Percentiles rank a stretch among this genome's conserved stretches.
These are phyloP conservation scores for Pecten maximus DNA, from an alignment of 2,888 invertebrate species.

Conservation along the genomic window DNA sequence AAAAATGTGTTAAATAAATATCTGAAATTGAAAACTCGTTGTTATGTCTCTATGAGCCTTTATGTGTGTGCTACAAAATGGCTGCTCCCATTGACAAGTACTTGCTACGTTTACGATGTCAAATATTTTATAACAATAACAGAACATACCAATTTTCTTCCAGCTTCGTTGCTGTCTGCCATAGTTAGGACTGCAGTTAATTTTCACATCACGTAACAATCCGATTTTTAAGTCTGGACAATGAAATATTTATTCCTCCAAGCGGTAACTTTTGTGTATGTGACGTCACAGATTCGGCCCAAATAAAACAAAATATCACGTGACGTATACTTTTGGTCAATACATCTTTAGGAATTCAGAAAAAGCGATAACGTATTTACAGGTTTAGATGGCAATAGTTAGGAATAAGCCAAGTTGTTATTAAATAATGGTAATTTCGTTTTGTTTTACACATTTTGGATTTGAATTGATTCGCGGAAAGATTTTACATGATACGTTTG, in stretches of 20 bases:
- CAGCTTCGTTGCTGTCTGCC: slow-evolving; percentile 68
- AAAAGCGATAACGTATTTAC: background rate
- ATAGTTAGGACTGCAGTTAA: slow-evolving; percentile 56
- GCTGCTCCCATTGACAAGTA: slow-evolving; percentile 59
- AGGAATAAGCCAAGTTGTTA: too few species aligned
- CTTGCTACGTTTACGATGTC: slow-evolving; percentile 46
- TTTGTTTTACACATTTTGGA: too few species aligned
- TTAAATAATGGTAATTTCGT: too few species aligned
- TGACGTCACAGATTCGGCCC: slow-evolving; percentile 59
- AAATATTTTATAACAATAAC: slow-evolving; percentile 45
- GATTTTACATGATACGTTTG: background rate
- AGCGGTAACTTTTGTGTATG: slow-evolving; percentile 62
- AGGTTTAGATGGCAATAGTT: too few species aligned
- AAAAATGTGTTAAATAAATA: slow-evolving; percentile 39
- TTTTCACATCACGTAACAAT: slow-evolving; percentile 53
- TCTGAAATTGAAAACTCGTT: slow-evolving; percentile 44
- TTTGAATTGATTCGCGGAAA: too few species aligned
- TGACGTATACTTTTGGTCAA: slow-evolving; percentile 50
- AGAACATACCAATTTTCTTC: slow-evolving; percentile 76
- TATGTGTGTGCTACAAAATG: slow-evolving; percentile 59
- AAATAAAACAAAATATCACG: slow-evolving; percentile 54
- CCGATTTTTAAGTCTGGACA: slow-evolving; percentile 45
- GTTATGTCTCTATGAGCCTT: slow-evolving; percentile 40
- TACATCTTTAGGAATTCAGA: background rate
- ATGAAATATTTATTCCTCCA: slow-evolving; percentile 51